Percentiles rank a stretch among this genome's conserved stretches.
phyloP scores from a whole-genome alignment of 2,888 invertebrate genomes.

The Tetragonula carbonaria region DNA sequence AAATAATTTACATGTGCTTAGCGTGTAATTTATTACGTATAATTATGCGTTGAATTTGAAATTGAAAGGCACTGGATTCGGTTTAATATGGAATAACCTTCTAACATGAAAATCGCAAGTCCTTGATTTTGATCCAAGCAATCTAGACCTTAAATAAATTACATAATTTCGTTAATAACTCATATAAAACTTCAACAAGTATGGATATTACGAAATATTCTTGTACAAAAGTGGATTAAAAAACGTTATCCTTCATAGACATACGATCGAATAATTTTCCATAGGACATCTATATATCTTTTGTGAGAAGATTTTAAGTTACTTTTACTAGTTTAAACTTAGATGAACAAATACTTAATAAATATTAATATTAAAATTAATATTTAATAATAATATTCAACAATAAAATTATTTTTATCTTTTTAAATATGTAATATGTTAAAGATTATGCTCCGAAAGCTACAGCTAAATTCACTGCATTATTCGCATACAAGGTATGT shows the following conservation, averaged over 20 bases:
- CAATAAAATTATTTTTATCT: not conserved
- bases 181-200: not conserved
- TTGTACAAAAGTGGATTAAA: not conserved
- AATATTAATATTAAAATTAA: no score
- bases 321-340: no score
- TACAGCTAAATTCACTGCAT: not conserved
- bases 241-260: no score
- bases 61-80: not conserved
- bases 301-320: no score
- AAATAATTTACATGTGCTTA: slow-evolving; percentile 15
- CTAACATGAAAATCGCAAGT: not conserved
- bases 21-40: slow-evolving; percentile 7
- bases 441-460: not conserved
- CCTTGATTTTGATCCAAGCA: not conserved
- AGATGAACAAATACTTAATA: no score
- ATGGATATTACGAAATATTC: not conserved
- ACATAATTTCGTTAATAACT: not conserved
- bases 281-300: no score
- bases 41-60: not conserved
- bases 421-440: not conserved
- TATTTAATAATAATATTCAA: no score
- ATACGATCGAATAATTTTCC: no score
- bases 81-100: not conserved
- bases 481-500: no score
- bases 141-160: not conserved